Evolutionary conservation across 2,888 invertebrate genomes (phyloP).

Genomic region (Drosophila tripunctata): DNA sequence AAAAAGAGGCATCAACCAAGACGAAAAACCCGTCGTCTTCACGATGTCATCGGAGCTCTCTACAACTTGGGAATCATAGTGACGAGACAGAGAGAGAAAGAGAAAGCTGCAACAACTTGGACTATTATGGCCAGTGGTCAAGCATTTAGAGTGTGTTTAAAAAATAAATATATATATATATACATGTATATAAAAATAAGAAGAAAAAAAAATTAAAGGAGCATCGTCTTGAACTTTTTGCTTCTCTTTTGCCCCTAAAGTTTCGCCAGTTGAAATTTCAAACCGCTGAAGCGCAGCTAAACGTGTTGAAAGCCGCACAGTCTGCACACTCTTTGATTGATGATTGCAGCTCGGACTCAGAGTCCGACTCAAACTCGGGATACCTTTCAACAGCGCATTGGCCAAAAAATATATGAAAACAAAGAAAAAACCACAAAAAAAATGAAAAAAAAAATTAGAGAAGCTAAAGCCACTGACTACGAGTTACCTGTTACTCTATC

Average conservation of each 20-base stretch:
- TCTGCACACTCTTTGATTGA: conserved; percentile 69
- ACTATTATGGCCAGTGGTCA: conserved; percentile 76
- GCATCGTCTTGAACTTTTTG: conserved; percentile 5
- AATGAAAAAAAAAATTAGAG: conserved; percentile 8
- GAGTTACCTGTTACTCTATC: not conserved
- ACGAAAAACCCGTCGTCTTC: conserved; percentile 9
- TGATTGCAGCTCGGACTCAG: conserved; percentile 66
- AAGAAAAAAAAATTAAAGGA: conserved; percentile 19
- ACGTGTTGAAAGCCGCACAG: conserved; percentile 73
- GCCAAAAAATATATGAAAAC: conserved; percentile 35
- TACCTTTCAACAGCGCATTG: conserved; percentile 65
- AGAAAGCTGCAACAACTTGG: conserved; percentile 63
- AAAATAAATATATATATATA: conserved; percentile 17
- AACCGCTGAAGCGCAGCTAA: conserved; percentile 68
- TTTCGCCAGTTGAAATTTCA: conserved; percentile 64
- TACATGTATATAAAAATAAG: not conserved
- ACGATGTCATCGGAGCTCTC: conserved; percentile 53
- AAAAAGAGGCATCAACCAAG: conserved; percentile 54
- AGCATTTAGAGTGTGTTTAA: conserved; percentile 64
- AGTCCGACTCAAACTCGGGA: conserved; percentile 43
- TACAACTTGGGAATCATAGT: conserved; percentile 41
- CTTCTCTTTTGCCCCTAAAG: not conserved
- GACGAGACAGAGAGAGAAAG: conserved; percentile 31
- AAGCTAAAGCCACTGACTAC: not conserved
- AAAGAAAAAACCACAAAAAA: conserved; percentile 1